phyloP scores from a whole-genome alignment of 2,797 vertebrate genomes.

The Sebastiscus albofasciatus region DNA sequence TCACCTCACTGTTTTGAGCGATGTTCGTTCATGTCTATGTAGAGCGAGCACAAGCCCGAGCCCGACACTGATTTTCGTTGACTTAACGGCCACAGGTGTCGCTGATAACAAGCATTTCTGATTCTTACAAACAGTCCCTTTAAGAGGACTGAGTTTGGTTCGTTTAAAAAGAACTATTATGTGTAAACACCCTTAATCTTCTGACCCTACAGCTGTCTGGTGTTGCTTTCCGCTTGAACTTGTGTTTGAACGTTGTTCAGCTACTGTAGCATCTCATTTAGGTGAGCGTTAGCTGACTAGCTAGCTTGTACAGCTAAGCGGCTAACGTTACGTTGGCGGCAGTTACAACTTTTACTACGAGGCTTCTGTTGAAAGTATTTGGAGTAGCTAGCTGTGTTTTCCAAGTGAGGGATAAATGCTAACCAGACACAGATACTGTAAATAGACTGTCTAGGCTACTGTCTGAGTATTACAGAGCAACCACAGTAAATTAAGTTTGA shows the following conservation, averaged over 20 bases:
- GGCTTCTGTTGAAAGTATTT: neutral
- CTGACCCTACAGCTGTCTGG: neutral
- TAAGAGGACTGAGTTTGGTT: no score
- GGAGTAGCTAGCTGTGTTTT: neutral
- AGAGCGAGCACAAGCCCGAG: no score
- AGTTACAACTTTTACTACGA: neutral
- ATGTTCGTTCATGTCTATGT: no score
- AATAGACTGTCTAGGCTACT: neutral
- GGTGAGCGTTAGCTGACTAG: neutral
- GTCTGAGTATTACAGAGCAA: neutral
- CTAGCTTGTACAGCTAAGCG: neutral
- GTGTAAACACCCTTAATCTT: neutral
- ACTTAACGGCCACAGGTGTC: no score
- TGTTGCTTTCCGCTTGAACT: neutral
- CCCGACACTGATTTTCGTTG: no score
- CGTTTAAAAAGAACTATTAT: no score
- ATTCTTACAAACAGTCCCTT: no score
- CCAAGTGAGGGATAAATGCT: neutral
- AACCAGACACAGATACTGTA: neutral
- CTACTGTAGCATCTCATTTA: neutral
- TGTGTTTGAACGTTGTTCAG: neutral
- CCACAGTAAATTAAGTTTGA: no score
- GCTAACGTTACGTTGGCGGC: neutral
- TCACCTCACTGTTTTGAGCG: no score
- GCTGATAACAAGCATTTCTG: no score